Conservation (phyloP, 2,888 invertebrate species). For the Hecatera dysodea region DNA sequence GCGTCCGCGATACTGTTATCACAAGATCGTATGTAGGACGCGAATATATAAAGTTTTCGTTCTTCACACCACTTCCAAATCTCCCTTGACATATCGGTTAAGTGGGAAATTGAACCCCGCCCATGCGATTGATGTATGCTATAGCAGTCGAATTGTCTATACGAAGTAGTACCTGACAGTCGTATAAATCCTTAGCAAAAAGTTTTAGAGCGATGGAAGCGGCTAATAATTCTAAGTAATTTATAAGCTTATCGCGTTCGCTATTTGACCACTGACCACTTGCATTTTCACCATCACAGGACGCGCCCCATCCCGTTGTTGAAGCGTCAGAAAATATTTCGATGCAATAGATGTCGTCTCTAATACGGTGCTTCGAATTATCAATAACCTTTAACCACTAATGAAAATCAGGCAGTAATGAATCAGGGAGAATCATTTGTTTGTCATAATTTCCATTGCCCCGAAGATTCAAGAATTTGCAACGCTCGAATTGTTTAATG, state of each 20-base stretch:
- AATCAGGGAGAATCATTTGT: background rate
- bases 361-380: slow-evolving; percentile 11
- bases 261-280: slow-evolving; percentile 2
- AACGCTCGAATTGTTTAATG: slow-evolving; percentile 8
- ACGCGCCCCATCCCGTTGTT: slow-evolving; percentile 14
- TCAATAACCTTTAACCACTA: slow-evolving; percentile 9
- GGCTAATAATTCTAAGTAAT: background rate
- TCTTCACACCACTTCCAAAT: slow-evolving; percentile 7
- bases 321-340: slow-evolving; percentile 13
- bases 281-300: background rate
- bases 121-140: slow-evolving; percentile 9
- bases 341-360: background rate
- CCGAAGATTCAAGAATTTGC: background rate
- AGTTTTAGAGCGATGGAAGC: background rate
- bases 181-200: background rate
- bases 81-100: background rate
- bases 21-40: slow-evolving; percentile 2
- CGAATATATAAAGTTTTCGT: slow-evolving; percentile 1
- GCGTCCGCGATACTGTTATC: slow-evolving; percentile 1
- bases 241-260: background rate
- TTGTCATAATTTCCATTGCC: background rate
- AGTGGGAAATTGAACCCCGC: background rate
- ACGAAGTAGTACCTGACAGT: slow-evolving; percentile 1
- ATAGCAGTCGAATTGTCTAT: slow-evolving; percentile 6
- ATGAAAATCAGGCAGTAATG: no score